Evolutionary conservation across 2,113 vertebrate species (phyloP).

Genomic region (Pedetes capensis): DNA sequence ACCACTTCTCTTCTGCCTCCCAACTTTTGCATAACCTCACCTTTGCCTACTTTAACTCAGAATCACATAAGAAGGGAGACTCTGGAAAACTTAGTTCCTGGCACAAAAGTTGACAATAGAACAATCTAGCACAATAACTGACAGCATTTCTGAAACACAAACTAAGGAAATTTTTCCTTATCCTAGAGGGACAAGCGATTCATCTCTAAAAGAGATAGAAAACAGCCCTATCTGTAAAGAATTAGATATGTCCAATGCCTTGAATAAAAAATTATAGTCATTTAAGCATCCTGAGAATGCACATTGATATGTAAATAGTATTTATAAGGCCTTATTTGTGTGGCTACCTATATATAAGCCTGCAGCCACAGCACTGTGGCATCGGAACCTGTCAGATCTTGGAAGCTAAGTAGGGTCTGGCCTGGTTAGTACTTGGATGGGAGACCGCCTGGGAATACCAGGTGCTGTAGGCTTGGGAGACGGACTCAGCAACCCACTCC

Average conservation of each 20-base stretch:
- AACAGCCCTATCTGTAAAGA: neutral
- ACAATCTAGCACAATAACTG: neutral
- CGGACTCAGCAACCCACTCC: too few relatives aligned
- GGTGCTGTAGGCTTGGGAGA: too few relatives aligned
- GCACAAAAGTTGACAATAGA: neutral
- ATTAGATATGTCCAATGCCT: neutral
- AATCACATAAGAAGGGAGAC: neutral
- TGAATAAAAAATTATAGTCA: neutral
- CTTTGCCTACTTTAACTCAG: neutral
- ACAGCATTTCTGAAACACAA: neutral
- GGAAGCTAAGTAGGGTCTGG: too few relatives aligned
- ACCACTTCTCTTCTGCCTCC: neutral
- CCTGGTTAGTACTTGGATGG: too few relatives aligned
- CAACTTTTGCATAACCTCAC: neutral
- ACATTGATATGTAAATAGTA: neutral
- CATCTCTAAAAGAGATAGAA: constrained; percentile 2
- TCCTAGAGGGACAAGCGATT: neutral
- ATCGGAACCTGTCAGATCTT: too few relatives aligned
- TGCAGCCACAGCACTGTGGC: too few relatives aligned
- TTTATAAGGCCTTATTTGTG: neutral
- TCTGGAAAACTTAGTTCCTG: neutral
- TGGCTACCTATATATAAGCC: too few relatives aligned
- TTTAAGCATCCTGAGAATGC: neutral
- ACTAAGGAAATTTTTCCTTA: neutral
- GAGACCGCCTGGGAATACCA: too few relatives aligned